Evolutionary conservation across 2,888 invertebrate species (phyloP).

Genomic region (Odontocolon sp.): DNA sequence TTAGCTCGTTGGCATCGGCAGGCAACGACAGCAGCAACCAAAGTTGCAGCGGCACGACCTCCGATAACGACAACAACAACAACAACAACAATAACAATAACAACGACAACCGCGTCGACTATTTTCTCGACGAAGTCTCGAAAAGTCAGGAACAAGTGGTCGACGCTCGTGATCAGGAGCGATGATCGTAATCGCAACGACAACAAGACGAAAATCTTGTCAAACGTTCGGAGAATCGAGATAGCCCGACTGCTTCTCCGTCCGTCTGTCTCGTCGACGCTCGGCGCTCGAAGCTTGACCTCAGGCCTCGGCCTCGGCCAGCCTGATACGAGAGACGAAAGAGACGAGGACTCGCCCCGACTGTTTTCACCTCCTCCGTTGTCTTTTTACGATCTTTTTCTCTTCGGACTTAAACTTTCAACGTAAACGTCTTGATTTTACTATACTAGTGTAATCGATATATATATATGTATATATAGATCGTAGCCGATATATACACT

Average conservation of each 20-base stretch:
- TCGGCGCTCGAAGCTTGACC: no score
- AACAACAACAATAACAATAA: background rate
- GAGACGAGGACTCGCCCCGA: no score
- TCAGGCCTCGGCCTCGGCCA: no score
- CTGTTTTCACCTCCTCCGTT: background rate
- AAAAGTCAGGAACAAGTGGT: no score
- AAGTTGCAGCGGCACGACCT: background rate
- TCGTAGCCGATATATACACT: background rate
- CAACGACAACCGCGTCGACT: background rate
- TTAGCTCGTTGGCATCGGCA: background rate
- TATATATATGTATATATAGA: background rate
- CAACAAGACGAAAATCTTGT: no score
- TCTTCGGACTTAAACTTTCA: background rate
- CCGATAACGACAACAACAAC: background rate
- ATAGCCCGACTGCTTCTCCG: no score
- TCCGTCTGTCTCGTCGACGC: no score
- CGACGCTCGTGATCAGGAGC: no score
- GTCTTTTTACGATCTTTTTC: background rate
- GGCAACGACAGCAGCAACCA: slow-evolving; percentile 1
- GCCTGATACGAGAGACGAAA: no score
- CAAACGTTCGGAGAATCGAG: no score
- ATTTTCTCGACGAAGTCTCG: no score
- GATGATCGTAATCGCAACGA: no score
- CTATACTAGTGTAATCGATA: background rate
- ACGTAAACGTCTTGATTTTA: background rate